A percentile compares a stretch with the other conserved stretches of the same genome.
These are phyloP conservation scores for Acrossocheilus fasciatus DNA, from an alignment of 2,797 vertebrate species.

Conservation along the genomic window DNA sequence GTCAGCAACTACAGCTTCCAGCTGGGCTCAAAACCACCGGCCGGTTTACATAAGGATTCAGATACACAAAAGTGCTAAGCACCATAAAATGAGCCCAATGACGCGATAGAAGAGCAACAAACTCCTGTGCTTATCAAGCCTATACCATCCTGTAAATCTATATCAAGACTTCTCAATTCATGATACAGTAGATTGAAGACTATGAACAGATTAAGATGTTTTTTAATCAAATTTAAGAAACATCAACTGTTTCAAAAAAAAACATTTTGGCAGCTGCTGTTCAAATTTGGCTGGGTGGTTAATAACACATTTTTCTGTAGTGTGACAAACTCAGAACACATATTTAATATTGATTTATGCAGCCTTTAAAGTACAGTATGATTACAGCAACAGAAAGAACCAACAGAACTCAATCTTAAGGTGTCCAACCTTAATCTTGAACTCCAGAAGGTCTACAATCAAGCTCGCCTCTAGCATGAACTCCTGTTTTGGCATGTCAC, in stretches of 20 bases:
- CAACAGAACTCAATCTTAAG: neutral
- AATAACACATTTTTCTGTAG: neutral
- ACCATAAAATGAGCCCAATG: conserved; percentile 18
- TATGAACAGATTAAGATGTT: no score
- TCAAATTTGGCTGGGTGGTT: neutral
- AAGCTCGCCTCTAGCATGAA: neutral
- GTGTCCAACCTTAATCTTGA: neutral
- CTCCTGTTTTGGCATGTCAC: conserved; percentile 39
- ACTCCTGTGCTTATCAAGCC: neutral
- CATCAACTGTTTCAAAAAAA: no score
- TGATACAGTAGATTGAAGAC: no score
- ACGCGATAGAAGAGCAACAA: neutral
- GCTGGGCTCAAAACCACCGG: conserved; percentile 18
- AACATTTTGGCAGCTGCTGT: no score
- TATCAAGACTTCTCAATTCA: neutral
- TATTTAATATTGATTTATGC: neutral
- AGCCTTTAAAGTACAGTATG: neutral
- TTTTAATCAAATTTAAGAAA: no score
- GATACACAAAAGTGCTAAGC: neutral
- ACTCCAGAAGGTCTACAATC: neutral
- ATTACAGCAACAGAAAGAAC: neutral
- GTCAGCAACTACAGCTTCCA: conserved; percentile 33
- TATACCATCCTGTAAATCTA: neutral
- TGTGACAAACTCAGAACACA: neutral
- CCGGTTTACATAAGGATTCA: conserved; percentile 46